A percentile compares a stretch with the other conserved stretches of the same genome.
Conservation (phyloP, 2,888 invertebrate species). For the Yponomeuta sedellus region DNA sequence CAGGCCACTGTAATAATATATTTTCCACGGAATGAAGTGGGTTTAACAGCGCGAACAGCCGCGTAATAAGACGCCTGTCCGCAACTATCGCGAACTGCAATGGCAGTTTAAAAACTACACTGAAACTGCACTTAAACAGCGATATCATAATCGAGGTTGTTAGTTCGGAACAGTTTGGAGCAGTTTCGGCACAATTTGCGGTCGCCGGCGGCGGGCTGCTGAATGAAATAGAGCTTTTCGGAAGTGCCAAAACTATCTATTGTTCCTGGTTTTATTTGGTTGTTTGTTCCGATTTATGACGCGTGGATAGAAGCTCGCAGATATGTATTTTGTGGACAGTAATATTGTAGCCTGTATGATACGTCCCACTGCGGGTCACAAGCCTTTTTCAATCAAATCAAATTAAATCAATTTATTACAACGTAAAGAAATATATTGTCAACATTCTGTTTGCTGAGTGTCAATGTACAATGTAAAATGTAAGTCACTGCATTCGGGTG, state of each 20-base stretch:
- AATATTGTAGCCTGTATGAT: too few species aligned
- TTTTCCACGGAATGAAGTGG: too few species aligned
- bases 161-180: neutral
- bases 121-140: slow-evolving; percentile 1
- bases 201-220: neutral
- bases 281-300: neutral
- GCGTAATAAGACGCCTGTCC: neutral
- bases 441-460: too few species aligned
- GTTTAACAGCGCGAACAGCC: neutral
- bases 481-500: too few species aligned
- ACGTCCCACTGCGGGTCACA: too few species aligned
- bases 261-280: neutral
- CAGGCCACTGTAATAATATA: too few species aligned
- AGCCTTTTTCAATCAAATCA: too few species aligned
- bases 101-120: neutral
- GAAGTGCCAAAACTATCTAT: neutral
- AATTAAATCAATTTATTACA: too few species aligned
- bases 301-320: neutral
- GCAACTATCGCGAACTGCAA: neutral
- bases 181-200: slow-evolving; percentile 1
- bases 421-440: too few species aligned
- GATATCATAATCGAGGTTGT: slow-evolving; percentile 1
- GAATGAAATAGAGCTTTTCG: neutral
- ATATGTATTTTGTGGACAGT: too few species aligned
- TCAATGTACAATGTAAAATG: too few species aligned